Evolutionary conservation across 1,140 invertebrate genomes (phyloP).

Genomic region (Musca vetustissima): DNA sequence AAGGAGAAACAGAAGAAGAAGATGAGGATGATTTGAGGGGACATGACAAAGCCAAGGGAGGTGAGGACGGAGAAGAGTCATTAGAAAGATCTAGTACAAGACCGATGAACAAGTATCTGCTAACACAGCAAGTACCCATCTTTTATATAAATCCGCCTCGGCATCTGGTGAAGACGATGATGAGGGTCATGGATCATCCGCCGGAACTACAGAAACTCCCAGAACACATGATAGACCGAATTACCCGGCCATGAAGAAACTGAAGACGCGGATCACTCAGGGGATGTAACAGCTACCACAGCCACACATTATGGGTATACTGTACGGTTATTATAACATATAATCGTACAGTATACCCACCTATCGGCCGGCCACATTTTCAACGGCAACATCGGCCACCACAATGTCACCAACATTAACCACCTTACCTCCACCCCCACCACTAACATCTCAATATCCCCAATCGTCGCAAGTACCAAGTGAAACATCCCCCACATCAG

Average conservation of each 20-base stretch:
- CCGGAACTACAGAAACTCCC: constrained; percentile 13
- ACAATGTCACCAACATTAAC: too few species aligned
- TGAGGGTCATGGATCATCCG: not conserved
- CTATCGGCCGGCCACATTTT: too few species aligned
- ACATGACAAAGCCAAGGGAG: not conserved
- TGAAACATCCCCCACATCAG: too few species aligned
- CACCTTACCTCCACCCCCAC: not conserved
- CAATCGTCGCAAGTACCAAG: constrained; percentile 25
- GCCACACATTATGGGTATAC: too few species aligned
- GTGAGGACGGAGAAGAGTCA: not conserved
- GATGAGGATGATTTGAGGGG: constrained; percentile 22
- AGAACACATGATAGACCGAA: constrained; percentile 1
- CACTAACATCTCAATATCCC: too few species aligned
- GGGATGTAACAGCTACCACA: constrained; percentile 33
- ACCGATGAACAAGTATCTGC: not conserved
- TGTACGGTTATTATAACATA: not conserved
- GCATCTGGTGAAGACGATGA: not conserved
- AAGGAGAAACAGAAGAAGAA: constrained; percentile 34
- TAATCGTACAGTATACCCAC: too few species aligned
- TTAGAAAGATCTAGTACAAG: not conserved
- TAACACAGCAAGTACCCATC: not conserved
- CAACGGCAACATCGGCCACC: constrained; percentile 31
- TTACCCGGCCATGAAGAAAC: not conserved
- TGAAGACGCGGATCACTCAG: constrained; percentile 34
- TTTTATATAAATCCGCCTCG: not conserved